Conservation (phyloP, 2,888 invertebrate species). For the Tenthredo livida region DNA sequence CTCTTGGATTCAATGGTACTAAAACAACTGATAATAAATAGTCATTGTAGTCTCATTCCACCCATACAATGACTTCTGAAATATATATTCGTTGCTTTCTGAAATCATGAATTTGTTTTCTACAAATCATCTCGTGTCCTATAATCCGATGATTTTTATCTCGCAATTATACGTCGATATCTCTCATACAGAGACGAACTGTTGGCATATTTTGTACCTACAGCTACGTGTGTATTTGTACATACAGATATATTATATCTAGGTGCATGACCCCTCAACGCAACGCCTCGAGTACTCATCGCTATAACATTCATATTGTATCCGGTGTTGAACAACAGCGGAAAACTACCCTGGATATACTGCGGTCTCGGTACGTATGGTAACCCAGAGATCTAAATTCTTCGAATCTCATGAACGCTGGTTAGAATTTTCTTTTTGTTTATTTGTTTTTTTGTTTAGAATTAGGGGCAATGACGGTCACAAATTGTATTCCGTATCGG, state of each 20-base stretch:
- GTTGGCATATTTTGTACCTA: not conserved
- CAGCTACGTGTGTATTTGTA: not conserved
- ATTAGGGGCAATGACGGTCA: not conserved
- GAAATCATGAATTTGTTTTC: not conserved
- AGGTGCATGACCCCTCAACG: slow-evolving; percentile 40
- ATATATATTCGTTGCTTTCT: not conserved
- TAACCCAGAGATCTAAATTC: not conserved
- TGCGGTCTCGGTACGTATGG: not conserved
- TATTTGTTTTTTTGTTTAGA: not conserved
- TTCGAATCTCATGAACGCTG: not conserved
- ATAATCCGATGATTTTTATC: not conserved
- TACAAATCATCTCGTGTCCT: not conserved
- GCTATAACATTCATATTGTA: slow-evolving; percentile 12
- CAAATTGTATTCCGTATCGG: not conserved
- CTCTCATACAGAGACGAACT: not conserved
- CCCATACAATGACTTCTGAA: not conserved
- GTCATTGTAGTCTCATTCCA: not conserved
- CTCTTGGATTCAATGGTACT: not conserved
- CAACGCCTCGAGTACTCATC: not conserved
- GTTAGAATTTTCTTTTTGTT: too few relatives aligned
- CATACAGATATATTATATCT: slow-evolving; percentile 10
- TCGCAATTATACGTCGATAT: not conserved
- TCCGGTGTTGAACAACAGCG: slow-evolving; percentile 14
- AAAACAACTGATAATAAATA: not conserved
- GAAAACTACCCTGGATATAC: slow-evolving; percentile 35